Conservation (phyloP, 1,140 invertebrate genomes). For the Pseudomyrmex concolor region DNA sequence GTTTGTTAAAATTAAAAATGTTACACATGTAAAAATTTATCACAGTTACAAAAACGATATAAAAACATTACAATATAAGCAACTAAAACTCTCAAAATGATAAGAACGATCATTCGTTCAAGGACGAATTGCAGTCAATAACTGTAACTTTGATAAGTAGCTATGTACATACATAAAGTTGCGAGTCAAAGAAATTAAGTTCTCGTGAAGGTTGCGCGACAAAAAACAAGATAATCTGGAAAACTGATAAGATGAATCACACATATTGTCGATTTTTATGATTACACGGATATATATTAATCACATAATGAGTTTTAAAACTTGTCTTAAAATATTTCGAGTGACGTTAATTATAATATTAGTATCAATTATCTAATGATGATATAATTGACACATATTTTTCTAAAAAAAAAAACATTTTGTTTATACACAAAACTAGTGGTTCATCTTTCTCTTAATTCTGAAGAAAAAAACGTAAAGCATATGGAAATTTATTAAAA, state of each 20-base stretch:
- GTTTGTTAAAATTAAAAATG: conserved; percentile 4
- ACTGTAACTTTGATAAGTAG: conserved; percentile 15
- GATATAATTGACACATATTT: neutral
- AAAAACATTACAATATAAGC: no score
- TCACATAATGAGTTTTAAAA: neutral
- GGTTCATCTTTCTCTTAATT: neutral
- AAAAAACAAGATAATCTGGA: conserved; percentile 23
- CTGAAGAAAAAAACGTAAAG: neutral
- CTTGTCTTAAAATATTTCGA: neutral
- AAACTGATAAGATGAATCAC: neutral
- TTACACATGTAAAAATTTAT: neutral
- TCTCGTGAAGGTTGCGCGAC: conserved; percentile 1
- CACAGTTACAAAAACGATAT: no score
- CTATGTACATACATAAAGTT: conserved; percentile 4
- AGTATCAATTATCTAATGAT: neutral
- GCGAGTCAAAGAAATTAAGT: conserved; percentile 30
- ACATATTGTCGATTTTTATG: no score
- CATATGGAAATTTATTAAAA: neutral
- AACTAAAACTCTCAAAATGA: conserved; percentile 3
- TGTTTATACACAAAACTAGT: neutral
- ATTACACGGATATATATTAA: no score
- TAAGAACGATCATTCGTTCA: neutral
- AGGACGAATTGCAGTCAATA: conserved; percentile 5
- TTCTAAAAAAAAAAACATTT: neutral
- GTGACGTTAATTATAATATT: no score